phyloP scores from a whole-genome alignment of 2,113 vertebrate species.

The Leiothrix lutea region DNA sequence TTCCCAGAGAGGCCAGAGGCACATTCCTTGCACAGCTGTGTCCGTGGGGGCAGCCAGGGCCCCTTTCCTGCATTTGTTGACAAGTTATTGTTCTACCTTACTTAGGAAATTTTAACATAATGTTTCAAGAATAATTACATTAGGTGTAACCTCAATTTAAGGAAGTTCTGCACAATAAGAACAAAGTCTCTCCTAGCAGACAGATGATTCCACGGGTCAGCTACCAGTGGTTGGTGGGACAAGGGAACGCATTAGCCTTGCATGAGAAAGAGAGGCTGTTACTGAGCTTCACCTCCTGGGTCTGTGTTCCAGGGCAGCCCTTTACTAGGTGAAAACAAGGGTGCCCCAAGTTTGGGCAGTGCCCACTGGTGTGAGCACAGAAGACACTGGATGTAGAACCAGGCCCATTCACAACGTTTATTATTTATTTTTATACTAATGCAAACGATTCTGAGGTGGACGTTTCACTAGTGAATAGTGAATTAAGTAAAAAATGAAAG shows the following conservation, averaged over 20 bases:
- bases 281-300: not conserved
- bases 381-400: not conserved
- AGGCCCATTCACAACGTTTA: not conserved
- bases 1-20: not conserved
- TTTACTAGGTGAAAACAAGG: not conserved
- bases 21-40: slow-evolving; percentile 44
- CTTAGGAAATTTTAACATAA: slow-evolving; percentile 42
- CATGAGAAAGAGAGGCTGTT: not conserved
- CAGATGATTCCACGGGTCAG: not conserved
- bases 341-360: not conserved
- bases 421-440: not conserved
- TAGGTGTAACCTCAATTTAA: slow-evolving; percentile 26
- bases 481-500: not conserved
- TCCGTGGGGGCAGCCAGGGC: not conserved
- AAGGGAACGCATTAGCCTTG: not conserved
- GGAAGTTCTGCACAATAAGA: slow-evolving; percentile 22
- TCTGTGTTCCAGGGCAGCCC: not conserved
- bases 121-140: not conserved
- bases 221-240: not conserved
- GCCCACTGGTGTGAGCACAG: not conserved
- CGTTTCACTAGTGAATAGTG: not conserved
- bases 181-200: not conserved
- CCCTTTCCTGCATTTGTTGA: slow-evolving; percentile 64
- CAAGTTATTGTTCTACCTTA: slow-evolving; percentile 54
- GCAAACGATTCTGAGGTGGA: not conserved